Evolutionary conservation across 2,888 invertebrate species (phyloP).

Genomic region (Megastigmus dorsalis): DNA sequence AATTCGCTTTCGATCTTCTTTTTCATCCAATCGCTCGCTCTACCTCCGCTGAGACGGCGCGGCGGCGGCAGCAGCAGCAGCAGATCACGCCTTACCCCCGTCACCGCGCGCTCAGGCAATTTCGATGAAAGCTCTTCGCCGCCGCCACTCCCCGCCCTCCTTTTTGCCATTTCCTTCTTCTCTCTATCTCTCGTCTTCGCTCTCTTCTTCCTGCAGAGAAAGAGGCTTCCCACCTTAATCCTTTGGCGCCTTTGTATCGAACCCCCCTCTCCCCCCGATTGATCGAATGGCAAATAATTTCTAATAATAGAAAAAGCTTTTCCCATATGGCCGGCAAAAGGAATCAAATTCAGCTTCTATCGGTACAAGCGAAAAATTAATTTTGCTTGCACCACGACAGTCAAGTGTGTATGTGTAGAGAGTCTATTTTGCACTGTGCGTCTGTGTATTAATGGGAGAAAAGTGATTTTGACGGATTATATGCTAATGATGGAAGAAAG

Average conservation of each 20-base stretch:
- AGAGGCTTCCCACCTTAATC: constrained; percentile 12
- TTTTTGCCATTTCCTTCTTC: background rate
- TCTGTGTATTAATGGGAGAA: too few relatives aligned
- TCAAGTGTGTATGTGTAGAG: too few relatives aligned
- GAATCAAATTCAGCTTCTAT: too few relatives aligned
- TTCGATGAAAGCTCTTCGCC: constrained; percentile 51
- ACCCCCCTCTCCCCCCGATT: too few relatives aligned
- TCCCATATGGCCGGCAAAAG: too few relatives aligned
- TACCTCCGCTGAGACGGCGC: constrained; percentile 9
- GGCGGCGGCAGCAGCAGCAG: background rate
- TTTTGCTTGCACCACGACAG: too few relatives aligned
- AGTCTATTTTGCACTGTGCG: too few relatives aligned
- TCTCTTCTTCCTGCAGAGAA: too few relatives aligned
- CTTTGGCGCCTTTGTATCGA: constrained; percentile 12
- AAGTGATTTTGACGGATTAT: too few relatives aligned
- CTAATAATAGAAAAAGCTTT: background rate
- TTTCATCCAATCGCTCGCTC: constrained; percentile 45
- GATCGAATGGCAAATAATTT: constrained; percentile 39
- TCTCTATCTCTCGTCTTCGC: background rate
- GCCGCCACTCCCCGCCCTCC: background rate
- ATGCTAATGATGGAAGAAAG: too few relatives aligned
- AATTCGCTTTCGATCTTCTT: constrained; percentile 50
- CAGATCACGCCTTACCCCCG: constrained; percentile 30
- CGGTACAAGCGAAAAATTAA: too few relatives aligned
- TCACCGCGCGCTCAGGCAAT: constrained; percentile 29